A percentile compares a stretch with the other conserved stretches of the same genome.
phyloP scores from a whole-genome alignment of 2,888 invertebrate genomes.

The Dasysyrphus tricinctus region DNA sequence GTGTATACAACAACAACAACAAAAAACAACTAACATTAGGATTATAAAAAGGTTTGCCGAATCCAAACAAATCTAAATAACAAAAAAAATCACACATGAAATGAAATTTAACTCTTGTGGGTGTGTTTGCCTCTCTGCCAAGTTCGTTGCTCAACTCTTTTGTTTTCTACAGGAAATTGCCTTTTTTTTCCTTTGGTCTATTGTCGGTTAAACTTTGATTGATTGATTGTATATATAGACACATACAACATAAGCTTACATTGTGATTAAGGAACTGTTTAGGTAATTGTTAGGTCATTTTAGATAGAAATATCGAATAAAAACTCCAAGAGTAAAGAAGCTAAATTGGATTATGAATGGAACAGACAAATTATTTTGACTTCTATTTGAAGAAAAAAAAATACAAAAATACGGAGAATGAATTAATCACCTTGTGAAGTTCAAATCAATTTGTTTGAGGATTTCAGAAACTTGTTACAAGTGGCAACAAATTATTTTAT shows the following conservation, averaged over 20 bases:
- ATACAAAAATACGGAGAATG: background rate
- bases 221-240: conserved; percentile 65
- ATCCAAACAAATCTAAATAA: conserved; percentile 32
- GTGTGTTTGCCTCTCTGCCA: conserved; percentile 69
- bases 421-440: conserved; percentile 34
- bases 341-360: conserved; percentile 46
- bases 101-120: conserved; percentile 42
- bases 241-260: conserved; percentile 44
- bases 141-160: conserved; percentile 72
- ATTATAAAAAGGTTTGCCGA: conserved; percentile 51
- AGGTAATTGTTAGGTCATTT: conserved; percentile 65
- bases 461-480: conserved; percentile 8
- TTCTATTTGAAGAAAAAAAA: background rate
- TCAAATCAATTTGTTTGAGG: conserved; percentile 11
- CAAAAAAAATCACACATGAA: conserved; percentile 7
- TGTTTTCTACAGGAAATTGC: conserved; percentile 54
- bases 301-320: background rate
- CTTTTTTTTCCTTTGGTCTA: conserved; percentile 40
- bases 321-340: background rate
- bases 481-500: background rate
- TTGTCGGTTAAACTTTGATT: conserved; percentile 59
- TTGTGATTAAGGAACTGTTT: conserved; percentile 55
- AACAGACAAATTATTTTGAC: conserved; percentile 56
- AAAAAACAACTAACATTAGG: conserved; percentile 43
- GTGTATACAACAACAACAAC: conserved; percentile 26